These are phyloP conservation scores for Drosophila borealis DNA, from an alignment of 2,888 invertebrate genomes.

Conservation along the genomic window DNA sequence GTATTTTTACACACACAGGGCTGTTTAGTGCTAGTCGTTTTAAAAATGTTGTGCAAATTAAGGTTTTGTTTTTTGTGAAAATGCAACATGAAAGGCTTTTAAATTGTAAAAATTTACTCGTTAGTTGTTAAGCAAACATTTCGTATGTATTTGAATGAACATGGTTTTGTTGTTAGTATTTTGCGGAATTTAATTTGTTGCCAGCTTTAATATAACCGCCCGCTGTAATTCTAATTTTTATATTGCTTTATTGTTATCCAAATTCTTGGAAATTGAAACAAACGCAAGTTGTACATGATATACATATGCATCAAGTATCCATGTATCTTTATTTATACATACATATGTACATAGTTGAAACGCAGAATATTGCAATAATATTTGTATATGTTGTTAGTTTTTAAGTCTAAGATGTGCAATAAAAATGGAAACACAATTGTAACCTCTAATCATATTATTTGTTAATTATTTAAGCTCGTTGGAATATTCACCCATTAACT, in stretches of 20 bases:
- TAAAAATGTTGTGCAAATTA: conserved; percentile 54
- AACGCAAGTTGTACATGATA: neutral
- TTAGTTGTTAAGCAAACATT: conserved; percentile 31
- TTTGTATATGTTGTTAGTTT: conserved; percentile 59
- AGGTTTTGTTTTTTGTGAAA: conserved; percentile 44
- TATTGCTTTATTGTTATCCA: conserved; percentile 72
- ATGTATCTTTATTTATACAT: neutral
- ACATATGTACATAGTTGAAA: conserved; percentile 17
- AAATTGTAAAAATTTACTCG: conserved; percentile 42
- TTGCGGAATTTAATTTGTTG: conserved; percentile 34
- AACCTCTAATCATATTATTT: too few relatives aligned
- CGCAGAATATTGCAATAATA: conserved; percentile 19
- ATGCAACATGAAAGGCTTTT: conserved; percentile 68
- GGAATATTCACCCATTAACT: too few relatives aligned
- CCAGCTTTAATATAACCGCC: conserved; percentile 35
- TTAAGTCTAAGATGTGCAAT: conserved; percentile 69
- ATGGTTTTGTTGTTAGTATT: conserved; percentile 37
- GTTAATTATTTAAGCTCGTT: too few relatives aligned
- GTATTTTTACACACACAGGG: conserved; percentile 53
- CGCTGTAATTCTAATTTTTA: conserved; percentile 55
- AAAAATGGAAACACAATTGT: conserved; percentile 37
- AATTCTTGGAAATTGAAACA: conserved; percentile 56
- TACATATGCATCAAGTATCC: neutral
- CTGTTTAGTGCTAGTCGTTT: conserved; percentile 73
- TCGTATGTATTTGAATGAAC: neutral